Percentiles rank a stretch among this genome's conserved stretches.
phyloP scores from a whole-genome alignment of 2,888 invertebrate genomes.

The Aporophyla nigra region DNA sequence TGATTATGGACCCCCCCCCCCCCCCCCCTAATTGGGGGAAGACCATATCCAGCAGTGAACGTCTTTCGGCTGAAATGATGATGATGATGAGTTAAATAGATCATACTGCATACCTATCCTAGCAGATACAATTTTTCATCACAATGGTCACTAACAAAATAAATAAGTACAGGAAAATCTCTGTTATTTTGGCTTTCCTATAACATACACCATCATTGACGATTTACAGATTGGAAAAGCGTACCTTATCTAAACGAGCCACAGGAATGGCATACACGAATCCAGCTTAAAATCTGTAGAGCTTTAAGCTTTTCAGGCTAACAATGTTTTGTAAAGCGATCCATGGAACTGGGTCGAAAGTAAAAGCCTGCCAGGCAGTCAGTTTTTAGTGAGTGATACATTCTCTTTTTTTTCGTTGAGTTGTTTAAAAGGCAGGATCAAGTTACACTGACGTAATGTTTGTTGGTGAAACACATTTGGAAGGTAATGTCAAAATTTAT shows the following conservation, averaged over 20 bases:
- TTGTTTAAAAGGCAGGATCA: slow-evolving; percentile 26
- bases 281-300: not conserved
- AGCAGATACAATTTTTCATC: not conserved
- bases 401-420: slow-evolving; percentile 3
- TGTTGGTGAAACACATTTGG: not conserved
- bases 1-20: too few relatives aligned
- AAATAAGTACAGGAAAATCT: not conserved
- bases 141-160: not conserved
- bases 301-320: not conserved
- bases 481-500: not conserved
- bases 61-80: too few relatives aligned
- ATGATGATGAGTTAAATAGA: too few relatives aligned
- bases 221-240: not conserved
- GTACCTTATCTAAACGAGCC: not conserved
- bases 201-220: not conserved
- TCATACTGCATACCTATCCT: too few relatives aligned
- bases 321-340: slow-evolving; percentile 5
- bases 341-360: slow-evolving; percentile 25
- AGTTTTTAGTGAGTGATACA: slow-evolving; percentile 17
- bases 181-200: not conserved
- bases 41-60: too few relatives aligned
- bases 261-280: not conserved
- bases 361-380: slow-evolving; percentile 32
- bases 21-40: too few relatives aligned
- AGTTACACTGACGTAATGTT: slow-evolving; percentile 13